Conservation (phyloP, 2,888 invertebrate genomes). For the Tiliacea citrago region DNA sequence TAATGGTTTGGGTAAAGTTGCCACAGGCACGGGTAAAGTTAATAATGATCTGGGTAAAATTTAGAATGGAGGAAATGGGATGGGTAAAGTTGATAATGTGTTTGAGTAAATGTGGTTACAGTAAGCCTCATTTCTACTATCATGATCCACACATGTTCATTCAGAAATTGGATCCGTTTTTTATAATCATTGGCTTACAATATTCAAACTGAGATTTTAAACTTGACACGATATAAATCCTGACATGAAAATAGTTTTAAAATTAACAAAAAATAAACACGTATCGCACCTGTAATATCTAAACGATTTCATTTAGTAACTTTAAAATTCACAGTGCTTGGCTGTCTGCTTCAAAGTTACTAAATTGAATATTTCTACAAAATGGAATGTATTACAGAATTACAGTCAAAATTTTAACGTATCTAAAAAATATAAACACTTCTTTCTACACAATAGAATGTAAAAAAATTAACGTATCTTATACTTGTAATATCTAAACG, state of each 20-base stretch:
- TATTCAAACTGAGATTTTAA: background rate
- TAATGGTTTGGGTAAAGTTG: background rate
- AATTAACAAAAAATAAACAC: too few species aligned
- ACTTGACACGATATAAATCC: background rate
- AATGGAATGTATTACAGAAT: too few species aligned
- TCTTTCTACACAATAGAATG: background rate
- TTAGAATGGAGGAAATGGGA: background rate
- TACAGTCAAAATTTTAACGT: too few species aligned
- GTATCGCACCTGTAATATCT: too few species aligned
- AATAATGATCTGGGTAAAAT: background rate
- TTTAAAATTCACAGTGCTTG: too few species aligned
- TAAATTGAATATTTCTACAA: too few species aligned
- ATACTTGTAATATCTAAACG: too few species aligned
- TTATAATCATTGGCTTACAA: conserved; percentile 77
- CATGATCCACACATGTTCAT: conserved; percentile 69
- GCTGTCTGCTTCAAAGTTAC: too few species aligned
- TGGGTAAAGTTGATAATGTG: background rate
- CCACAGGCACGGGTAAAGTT: background rate
- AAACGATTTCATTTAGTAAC: too few species aligned
- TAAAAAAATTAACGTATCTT: too few species aligned
- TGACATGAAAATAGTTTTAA: background rate
- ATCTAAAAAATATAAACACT: too few species aligned
- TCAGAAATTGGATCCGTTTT: conserved; percentile 84
- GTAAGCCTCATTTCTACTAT: conserved; percentile 55
- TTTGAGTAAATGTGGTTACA: background rate